Evolutionary conservation across 2,888 invertebrate genomes (phyloP).

Genomic region (Griposia aprilina): DNA sequence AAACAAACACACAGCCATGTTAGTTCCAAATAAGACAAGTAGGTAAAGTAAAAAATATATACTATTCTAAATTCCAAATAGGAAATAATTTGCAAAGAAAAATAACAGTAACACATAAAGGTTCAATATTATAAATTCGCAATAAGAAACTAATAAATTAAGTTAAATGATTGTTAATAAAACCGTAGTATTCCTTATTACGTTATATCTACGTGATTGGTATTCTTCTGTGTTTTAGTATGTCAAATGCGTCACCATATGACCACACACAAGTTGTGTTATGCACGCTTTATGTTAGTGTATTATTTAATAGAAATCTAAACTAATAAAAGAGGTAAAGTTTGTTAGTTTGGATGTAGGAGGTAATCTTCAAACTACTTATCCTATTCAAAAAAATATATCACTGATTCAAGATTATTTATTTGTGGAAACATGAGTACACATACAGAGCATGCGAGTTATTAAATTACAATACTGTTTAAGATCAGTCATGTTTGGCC

Average conservation of each 20-base stretch:
- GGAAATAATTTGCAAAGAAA: background rate
- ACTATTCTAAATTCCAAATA: background rate
- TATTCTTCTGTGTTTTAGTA: constrained; percentile 30
- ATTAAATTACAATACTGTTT: no score
- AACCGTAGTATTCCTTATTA: constrained; percentile 21
- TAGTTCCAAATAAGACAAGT: background rate
- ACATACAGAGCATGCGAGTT: no score
- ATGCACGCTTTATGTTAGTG: background rate
- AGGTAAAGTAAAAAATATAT: background rate
- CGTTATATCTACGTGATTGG: constrained; percentile 20
- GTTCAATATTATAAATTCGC: background rate
- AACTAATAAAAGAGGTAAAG: background rate
- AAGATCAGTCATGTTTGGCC: no score
- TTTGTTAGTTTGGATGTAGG: background rate
- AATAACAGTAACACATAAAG: no score
- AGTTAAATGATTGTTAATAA: constrained; percentile 20
- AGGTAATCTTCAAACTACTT: background rate
- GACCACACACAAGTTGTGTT: constrained; percentile 22
- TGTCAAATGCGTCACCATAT: constrained; percentile 29
- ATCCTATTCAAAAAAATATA: background rate
- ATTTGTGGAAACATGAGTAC: no score
- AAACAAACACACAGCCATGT: background rate
- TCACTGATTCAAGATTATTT: no score
- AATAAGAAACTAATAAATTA: constrained; percentile 25
- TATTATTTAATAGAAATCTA: background rate